Base-by-base conservation (phyloP, 35 echinoderm and acorn worm genomes). In the Ophiothrix spiculata region DNA sequence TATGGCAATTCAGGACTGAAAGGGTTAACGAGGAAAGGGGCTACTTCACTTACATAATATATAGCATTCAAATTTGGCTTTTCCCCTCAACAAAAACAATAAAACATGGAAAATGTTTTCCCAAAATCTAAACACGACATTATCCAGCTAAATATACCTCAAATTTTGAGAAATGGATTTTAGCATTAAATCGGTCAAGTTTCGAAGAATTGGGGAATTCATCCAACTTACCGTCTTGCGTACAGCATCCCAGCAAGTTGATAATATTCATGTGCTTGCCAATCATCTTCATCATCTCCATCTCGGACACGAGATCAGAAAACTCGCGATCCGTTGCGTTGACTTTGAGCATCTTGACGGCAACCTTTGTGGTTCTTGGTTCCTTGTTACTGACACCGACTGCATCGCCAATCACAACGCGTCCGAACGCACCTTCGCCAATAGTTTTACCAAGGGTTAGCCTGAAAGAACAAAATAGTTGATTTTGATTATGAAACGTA, bases 201-300 rank as follows among this genome's bases (percentile, higher is more conserved):
- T n/a, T n/a, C n/a, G n/a, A n/a, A n/a, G n/a, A n/a, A n/a, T n/a
- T n/a, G n/a, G n/a, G n/a, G n/a, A n/a, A n/a, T n/a, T n/a, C n/a
- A n/a, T n/a, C n/a, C n/a, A n/a, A 89, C 91, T 91, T 74, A 93
- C 95, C 95, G 40, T 93, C 95, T 83, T 97, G 95, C 32, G 95
- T 97, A 41, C 88, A 92, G 76, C 95, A 97, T 39, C 95, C 95
- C 3, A 97, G 91, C 0, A 97, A 84, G 41, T 97, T 97, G 37
- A 97, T 97, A 41, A 97, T 97, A 56, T 97, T 97, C 0, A 90
- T 85, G 54, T 97, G 91, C 35, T 97, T 97, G 3, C 95, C 95
- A 32, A 97, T 97, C 76, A 91, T 74, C 85, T 97, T 97, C 95
- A 97, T 97, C 91, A 97, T 97, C 31, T 93, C 85, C 91, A 97